A percentile compares a stretch with the other conserved stretches of the same genome.
Evolutionary conservation across 1,140 invertebrate genomes (phyloP).

Genomic region (Magallana gigas): DNA sequence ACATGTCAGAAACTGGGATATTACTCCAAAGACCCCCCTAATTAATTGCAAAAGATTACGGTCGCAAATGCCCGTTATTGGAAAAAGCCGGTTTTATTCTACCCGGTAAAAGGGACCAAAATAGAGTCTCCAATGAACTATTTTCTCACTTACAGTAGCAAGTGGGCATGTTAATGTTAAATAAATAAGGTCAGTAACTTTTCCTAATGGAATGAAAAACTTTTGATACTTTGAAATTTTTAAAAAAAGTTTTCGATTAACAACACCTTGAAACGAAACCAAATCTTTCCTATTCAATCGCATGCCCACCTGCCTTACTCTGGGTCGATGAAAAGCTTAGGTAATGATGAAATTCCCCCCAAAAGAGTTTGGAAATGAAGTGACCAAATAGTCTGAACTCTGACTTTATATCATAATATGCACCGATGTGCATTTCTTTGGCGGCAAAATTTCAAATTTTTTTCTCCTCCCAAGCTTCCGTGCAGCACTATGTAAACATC

Average conservation of each 20-base stretch:
- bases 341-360: background rate
- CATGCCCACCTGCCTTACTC: background rate
- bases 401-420: slow-evolving; percentile 3
- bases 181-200: slow-evolving; percentile 11
- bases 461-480: slow-evolving; percentile 18
- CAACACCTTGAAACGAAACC: slow-evolving; percentile 1
- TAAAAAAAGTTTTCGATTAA: background rate
- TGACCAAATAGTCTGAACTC: background rate
- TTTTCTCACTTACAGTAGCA: background rate
- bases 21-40: background rate
- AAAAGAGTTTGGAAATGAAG: background rate
- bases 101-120: background rate
- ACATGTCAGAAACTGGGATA: slow-evolving; percentile 20
- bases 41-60: slow-evolving; percentile 4
- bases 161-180: background rate
- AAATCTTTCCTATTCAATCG: background rate
- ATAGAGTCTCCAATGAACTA: background rate
- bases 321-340: background rate
- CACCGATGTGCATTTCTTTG: background rate
- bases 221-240: slow-evolving; percentile 29
- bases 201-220: background rate
- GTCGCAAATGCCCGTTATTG: slow-evolving; percentile 10
- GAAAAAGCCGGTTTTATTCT: background rate
- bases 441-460: slow-evolving; percentile 37
- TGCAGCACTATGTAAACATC: slow-evolving; percentile 27